Evolutionary conservation across 2,113 vertebrate genomes (phyloP), one percentile per base, ranked within the genome.

Genomic region (Steatornis caripensis): DNA sequence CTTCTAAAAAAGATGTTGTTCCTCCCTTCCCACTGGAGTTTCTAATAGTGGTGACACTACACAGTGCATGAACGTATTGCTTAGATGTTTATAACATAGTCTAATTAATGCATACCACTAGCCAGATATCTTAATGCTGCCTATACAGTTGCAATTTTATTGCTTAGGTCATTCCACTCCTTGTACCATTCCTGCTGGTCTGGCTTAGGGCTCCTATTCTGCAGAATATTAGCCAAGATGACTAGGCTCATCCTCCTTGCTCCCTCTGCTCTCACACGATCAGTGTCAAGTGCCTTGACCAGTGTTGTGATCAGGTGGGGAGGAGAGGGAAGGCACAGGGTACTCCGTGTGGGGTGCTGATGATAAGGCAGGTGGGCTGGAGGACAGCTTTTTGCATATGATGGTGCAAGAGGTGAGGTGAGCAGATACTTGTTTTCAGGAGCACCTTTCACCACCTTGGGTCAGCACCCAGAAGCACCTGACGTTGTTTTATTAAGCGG

Each of bases 401-500:
- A 5, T 1, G 1, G 12, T 39, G 27, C 32, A 18, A 49, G 49
- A 48, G 32, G 17, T 39, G 15, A 43, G 12, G 27, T 49, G 30
- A 49, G 36, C 14, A 57, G 48, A 46, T 11, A 12, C 29, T 60
- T 32, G 20, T 39, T 81, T 49, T 3, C 18, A 70, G 45, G 11
- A 43, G 34, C 22, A 43, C 26, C 23, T 79, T 70, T 51, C 32
- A 36, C 16, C 0, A 0, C 34, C 37, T 72, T 48, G 30, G 7
- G 8, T 54, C 32, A 72, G 11, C 7, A 17, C 17, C 20, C 8
- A 34, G 27, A 23, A 84, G 11, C 18, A 34, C 17, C 10, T 0
- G 1, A 24, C 0, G 0, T 11, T 58, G 27, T 21, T 69, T 72
- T 36, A 49, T 0, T 0, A 16, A 36, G 19, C 5, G 34, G 12